Conservation (phyloP, 2,888 invertebrate genomes). For the Acronicta psi region DNA sequence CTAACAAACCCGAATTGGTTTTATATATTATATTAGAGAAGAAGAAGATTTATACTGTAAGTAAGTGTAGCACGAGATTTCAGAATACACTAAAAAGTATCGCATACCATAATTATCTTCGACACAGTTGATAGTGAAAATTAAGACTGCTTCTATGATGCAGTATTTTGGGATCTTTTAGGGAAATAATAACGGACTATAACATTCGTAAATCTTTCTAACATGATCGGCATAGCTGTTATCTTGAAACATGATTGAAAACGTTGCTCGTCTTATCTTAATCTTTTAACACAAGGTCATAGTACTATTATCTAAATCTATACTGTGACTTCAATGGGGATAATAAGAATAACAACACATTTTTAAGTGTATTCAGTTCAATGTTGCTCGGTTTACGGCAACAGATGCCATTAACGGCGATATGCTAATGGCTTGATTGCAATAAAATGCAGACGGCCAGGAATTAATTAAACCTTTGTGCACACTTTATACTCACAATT, state of each 20-base stretch:
- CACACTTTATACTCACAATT: conserved; percentile 13
- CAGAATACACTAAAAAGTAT: too few relatives aligned
- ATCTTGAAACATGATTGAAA: conserved; percentile 33
- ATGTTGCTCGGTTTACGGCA: conserved; percentile 29
- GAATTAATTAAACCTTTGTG: conserved; percentile 33
- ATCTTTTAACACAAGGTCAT: conserved; percentile 22
- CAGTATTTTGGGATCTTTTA: conserved; percentile 30
- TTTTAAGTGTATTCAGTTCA: conserved; percentile 22
- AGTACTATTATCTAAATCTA: background rate
- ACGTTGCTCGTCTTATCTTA: conserved; percentile 21
- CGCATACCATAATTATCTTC: too few relatives aligned
- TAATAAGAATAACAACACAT: conserved; percentile 6
- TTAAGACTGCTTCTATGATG: background rate
- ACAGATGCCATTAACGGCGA: conserved; percentile 20
- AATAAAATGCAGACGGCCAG: conserved; percentile 40
- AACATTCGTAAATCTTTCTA: conserved; percentile 40
- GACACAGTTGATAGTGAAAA: too few relatives aligned
- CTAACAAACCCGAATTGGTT: too few relatives aligned
- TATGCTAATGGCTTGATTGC: conserved; percentile 35
- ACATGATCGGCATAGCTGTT: conserved; percentile 33
- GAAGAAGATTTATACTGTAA: too few relatives aligned
- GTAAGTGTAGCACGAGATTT: too few relatives aligned
- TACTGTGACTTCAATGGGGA: background rate
- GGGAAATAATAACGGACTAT: conserved; percentile 11
- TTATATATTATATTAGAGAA: too few relatives aligned